Evolutionary conservation across 2,888 invertebrate species (phyloP), one percentile per base, ranked within the genome.

Genomic region (Volucella bombylans): DNA sequence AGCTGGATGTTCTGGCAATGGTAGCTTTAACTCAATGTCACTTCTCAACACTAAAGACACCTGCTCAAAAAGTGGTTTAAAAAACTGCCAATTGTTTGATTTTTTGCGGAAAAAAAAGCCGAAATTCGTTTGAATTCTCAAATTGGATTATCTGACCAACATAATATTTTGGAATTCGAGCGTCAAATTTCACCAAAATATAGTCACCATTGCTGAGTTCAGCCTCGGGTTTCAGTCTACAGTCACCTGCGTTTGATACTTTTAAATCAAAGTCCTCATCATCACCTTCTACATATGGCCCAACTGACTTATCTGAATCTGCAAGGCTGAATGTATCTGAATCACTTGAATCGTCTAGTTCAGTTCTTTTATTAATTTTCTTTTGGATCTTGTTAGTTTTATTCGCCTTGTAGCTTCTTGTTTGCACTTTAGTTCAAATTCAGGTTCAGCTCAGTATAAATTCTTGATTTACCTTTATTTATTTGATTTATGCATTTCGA

Each of bases 381-480:
- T 14, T 50, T 50, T 50, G 50, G 15, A 18, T 18, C 2, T 18
- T 18, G 18, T 18, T 18, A n/a, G 49, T 14, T 49, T 49, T 14
- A n/a, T 49, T 49, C 49, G n/a, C 49, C 8, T 15, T 15, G 3
- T 50, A 50, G 50, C 14, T 52, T 52, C 52, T 18, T 52, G 52
- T 52, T 52, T 52, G 52, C 18, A 18, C 11, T 23, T 52, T 23
- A 11, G 52, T 15, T 50, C 49, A 18, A 8, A 1, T 18, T 18
- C 18, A 1, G 1, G 2, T 18, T 1, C 4, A 14, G 9, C 15
- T 49, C 6, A 11, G n/a, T 49, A 14, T 49, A 49, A 49, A 14
- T 49, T 49, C 15, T 49, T 49, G 52, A 52, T 52, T 52, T 52
- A 52, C 52, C 52, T 52, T 52, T n/a, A n/a, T n/a, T n/a, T n/a